phyloP scores from a whole-genome alignment of 2,113 vertebrate species.

The Eolophus roseicapilla region DNA sequence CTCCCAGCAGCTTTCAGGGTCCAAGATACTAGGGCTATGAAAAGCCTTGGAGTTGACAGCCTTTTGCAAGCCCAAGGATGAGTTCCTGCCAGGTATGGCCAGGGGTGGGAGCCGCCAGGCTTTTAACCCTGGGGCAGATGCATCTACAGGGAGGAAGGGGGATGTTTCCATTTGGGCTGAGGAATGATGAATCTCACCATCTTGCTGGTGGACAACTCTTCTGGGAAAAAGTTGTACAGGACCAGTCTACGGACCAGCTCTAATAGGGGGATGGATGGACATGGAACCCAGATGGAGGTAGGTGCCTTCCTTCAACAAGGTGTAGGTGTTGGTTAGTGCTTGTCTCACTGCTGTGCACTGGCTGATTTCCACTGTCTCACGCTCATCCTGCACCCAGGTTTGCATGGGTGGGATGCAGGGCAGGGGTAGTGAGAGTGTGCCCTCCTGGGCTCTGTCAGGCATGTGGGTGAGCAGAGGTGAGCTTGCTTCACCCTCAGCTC shows the following conservation, averaged over 20 bases:
- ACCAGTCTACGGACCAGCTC: neutral
- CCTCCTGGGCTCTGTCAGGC: neutral
- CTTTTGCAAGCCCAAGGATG: neutral
- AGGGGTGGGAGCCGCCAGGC: neutral
- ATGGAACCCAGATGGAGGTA: neutral
- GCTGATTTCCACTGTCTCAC: neutral
- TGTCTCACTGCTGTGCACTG: neutral
- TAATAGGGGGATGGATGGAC: neutral
- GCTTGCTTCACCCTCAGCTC: fast-evolving
- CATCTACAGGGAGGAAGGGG: neutral
- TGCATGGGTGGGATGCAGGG: fast-evolving
- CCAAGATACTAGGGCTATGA: neutral
- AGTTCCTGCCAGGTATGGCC: neutral
- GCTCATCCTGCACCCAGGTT: neutral
- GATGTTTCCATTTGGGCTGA: neutral
- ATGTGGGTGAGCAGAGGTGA: fast-evolving
- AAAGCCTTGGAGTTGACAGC: neutral
- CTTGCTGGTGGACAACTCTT: neutral
- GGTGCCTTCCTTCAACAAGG: neutral
- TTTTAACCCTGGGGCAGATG: neutral
- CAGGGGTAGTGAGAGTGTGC: fast-evolving
- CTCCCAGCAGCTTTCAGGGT: neutral
- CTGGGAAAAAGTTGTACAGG: neutral
- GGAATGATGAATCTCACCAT: neutral
- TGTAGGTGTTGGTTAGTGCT: neutral